Evolutionary conservation across 2,113 vertebrate species (phyloP).

Genomic region (Melanerpes formicivorus): DNA sequence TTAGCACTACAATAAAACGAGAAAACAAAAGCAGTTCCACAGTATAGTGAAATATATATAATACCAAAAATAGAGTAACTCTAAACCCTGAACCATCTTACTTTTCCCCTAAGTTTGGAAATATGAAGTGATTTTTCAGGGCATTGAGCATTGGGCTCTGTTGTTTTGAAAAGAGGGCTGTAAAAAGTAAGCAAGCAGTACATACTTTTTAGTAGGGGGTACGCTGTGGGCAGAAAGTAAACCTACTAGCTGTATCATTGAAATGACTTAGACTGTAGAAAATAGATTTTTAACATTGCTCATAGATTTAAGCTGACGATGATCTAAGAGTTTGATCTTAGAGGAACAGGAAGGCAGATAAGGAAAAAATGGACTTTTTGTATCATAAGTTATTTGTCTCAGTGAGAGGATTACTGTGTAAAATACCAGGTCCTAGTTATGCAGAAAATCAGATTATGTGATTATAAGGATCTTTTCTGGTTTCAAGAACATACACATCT

Average conservation of each 20-base stretch:
- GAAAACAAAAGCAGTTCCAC: conserved; percentile 33
- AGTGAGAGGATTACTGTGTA: background rate
- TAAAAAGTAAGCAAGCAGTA: background rate
- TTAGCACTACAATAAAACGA: conserved; percentile 57
- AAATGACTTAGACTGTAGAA: background rate
- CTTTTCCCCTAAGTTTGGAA: conserved; percentile 22
- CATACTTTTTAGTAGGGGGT: background rate
- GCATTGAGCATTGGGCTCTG: background rate
- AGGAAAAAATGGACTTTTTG: background rate
- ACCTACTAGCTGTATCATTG: background rate
- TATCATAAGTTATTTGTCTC: background rate
- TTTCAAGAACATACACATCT: background rate
- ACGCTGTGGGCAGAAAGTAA: background rate
- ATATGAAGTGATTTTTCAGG: conserved; percentile 41
- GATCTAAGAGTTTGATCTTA: background rate
- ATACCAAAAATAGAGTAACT: conserved; percentile 24
- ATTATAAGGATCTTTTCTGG: background rate
- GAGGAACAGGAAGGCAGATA: background rate
- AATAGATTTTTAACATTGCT: background rate
- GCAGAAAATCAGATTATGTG: background rate
- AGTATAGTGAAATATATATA: conserved; percentile 22
- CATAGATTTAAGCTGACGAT: background rate
- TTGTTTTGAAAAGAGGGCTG: background rate
- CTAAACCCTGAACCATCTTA: background rate
- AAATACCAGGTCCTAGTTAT: background rate